Conservation (phyloP, 2,888 invertebrate genomes). For the Scaptomyza caliginosa region DNA sequence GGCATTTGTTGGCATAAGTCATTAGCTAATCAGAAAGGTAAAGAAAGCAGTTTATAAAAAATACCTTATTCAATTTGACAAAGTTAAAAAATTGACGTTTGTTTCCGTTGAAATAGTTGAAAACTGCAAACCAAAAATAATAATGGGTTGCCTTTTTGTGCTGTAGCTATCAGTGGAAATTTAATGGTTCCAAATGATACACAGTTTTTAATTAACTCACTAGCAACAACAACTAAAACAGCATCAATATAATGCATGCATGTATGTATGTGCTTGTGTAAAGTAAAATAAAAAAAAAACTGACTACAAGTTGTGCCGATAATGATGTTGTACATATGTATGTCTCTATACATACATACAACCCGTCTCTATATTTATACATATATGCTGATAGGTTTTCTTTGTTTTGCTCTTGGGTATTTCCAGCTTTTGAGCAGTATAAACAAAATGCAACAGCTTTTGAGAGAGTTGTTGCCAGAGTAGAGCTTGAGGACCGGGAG, state of each 20-base stretch:
- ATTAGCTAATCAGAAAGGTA: slow-evolving; percentile 15
- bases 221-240: slow-evolving; percentile 25
- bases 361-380: slow-evolving; percentile 22
- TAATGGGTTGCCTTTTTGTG: not conserved
- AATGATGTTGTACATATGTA: slow-evolving; percentile 35
- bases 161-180: slow-evolving; percentile 37
- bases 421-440: slow-evolving; percentile 68
- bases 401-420: slow-evolving; percentile 55
- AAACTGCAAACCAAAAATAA: not conserved
- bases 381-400: slow-evolving; percentile 53
- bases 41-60: slow-evolving; percentile 8
- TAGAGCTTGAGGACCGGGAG: slow-evolving; percentile 6
- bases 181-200: slow-evolving; percentile 41
- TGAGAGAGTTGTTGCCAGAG: slow-evolving; percentile 1
- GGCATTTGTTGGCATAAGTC: slow-evolving; percentile 45
- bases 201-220: slow-evolving; percentile 58
- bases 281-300: not conserved
- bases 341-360: slow-evolving; percentile 27
- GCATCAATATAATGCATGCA: slow-evolving; percentile 25
- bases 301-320: slow-evolving; percentile 31
- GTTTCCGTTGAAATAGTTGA: not conserved
- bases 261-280: not conserved
- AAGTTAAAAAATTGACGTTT: not conserved
- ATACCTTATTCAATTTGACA: not conserved
- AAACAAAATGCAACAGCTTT: slow-evolving; percentile 41